Base-by-base conservation (phyloP, 1,140 invertebrate genomes). In the Chlorops oryzae region DNA sequence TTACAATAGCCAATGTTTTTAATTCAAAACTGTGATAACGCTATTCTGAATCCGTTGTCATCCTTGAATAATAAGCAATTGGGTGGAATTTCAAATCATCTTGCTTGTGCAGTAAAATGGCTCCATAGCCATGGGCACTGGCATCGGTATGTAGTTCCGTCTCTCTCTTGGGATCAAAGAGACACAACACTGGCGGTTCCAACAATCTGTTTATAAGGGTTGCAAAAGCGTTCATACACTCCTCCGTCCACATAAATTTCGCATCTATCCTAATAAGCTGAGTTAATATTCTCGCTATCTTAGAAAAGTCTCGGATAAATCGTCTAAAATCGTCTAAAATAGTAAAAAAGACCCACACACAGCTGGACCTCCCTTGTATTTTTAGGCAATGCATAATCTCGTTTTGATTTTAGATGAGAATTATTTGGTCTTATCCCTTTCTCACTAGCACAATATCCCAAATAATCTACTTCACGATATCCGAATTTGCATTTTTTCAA, bases 1-100 rank as follows among this genome's bases (percentile, higher is more conserved):
- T 63, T 6, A 77, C 52, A 18, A 77, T 61, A 3, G 73, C 70
- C 5, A 78, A 51, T 42, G 55, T 58, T 65, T 78, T 75, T 37
- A 70, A 53, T 54, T 78, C 73, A 38, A 63, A 72, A 67, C 12
- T 58, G n/a, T n/a, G 54, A 52, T 69, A 77, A 40, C 68, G 66
- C 22, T 38, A 51, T 58, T 79, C 76, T 7, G n/a, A 24, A 5
- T 51, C 47, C 15, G 50, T 59, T 7, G 77, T 67, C 22, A 58
- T 55, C 37, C 70, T 59, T n/a, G n/a, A n/a, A n/a, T 27, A 39
- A 28, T 49, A 54, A 23, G 22, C 25, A 5, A 50, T 21, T 49
- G 46, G 47, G 39, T 45, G 47, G 10, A 48, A 27, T 28, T 25
- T 39, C 40, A 24, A 10, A n/a, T n/a, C 51, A 27, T 5, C 27